These are phyloP conservation scores for Meiosimyza decipiens DNA, from an alignment of 2,888 invertebrate genomes.

Conservation along the genomic window DNA sequence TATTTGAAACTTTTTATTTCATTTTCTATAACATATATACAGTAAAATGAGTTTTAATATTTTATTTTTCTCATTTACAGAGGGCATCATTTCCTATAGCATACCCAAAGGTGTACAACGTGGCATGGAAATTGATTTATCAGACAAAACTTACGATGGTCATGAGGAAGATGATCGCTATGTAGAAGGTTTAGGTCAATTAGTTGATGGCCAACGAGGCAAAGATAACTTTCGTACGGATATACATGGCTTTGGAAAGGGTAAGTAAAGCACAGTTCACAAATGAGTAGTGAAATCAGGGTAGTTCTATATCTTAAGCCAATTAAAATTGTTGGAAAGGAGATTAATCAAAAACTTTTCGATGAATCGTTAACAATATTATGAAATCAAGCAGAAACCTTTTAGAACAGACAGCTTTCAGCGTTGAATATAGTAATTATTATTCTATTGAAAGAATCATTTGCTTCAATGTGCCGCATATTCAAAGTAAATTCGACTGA, in stretches of 20 bases:
- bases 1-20: no score
- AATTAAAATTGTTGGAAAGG: no score
- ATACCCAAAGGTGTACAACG: slow-evolving; percentile 79
- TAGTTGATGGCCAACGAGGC: slow-evolving; percentile 80
- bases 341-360: no score
- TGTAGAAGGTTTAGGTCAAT: slow-evolving; percentile 80
- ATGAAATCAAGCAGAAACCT: no score
- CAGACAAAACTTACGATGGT: slow-evolving; percentile 84
- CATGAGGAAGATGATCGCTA: slow-evolving; percentile 72
- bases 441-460: no score
- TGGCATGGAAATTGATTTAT: slow-evolving; percentile 79
- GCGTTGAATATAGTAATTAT: no score
- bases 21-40: background rate
- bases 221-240: slow-evolving; percentile 78
- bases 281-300: no score
- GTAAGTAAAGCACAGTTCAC: slow-evolving; percentile 61
- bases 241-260: slow-evolving; percentile 74
- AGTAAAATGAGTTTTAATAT: background rate
- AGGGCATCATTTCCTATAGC: slow-evolving; percentile 81
- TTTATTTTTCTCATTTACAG: slow-evolving; percentile 66
- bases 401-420: no score
- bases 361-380: no score
- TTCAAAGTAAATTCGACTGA: no score
- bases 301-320: no score
- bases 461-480: no score